A percentile compares a stretch with the other conserved stretches of the same genome.
phyloP scores from a whole-genome alignment of 2,888 invertebrate genomes.

The Volucella bombylans region DNA sequence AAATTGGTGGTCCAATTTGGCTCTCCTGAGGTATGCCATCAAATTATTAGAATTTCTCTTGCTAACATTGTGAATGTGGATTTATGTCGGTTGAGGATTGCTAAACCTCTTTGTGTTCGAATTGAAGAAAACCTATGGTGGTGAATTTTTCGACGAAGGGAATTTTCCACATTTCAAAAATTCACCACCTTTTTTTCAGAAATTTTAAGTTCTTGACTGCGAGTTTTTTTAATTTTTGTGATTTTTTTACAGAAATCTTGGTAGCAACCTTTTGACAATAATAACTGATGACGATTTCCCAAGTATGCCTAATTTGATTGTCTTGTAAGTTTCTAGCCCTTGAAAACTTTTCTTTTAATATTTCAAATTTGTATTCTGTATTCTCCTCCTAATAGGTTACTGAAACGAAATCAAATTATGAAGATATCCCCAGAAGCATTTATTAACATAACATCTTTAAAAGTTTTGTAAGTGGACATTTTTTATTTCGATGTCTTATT shows the following conservation, averaged over 20 bases:
- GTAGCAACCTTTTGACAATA: slow-evolving; percentile 88
- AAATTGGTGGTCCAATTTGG: slow-evolving; percentile 19
- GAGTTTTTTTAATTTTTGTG: not conserved
- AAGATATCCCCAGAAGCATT: slow-evolving; percentile 91
- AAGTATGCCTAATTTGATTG: slow-evolving; percentile 87
- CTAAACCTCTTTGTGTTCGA: slow-evolving; percentile 11
- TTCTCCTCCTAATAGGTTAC: slow-evolving; percentile 85
- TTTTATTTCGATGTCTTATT: not conserved
- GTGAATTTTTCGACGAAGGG: slow-evolving; percentile 2
- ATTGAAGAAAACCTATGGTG: slow-evolving; percentile 15
- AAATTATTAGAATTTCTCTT: slow-evolving; percentile 19
- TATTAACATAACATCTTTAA: slow-evolving; percentile 88
- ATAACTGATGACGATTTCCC: slow-evolving; percentile 88
- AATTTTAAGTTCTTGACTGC: not conserved
- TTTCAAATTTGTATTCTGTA: slow-evolving; percentile 39
- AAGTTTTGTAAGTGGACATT: slow-evolving; percentile 90
- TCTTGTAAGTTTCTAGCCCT: slow-evolving; percentile 87
- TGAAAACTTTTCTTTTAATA: not conserved
- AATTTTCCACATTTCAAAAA: not conserved
- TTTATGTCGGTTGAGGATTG: not conserved
- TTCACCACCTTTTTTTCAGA: slow-evolving; percentile 22
- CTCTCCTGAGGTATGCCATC: slow-evolving; percentile 20
- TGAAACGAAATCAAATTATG: slow-evolving; percentile 92
- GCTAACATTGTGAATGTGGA: slow-evolving; percentile 9
- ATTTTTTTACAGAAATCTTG: slow-evolving; percentile 87